Base-by-base conservation (phyloP, 2,113 vertebrate genomes). In the Motacilla alba region DNA sequence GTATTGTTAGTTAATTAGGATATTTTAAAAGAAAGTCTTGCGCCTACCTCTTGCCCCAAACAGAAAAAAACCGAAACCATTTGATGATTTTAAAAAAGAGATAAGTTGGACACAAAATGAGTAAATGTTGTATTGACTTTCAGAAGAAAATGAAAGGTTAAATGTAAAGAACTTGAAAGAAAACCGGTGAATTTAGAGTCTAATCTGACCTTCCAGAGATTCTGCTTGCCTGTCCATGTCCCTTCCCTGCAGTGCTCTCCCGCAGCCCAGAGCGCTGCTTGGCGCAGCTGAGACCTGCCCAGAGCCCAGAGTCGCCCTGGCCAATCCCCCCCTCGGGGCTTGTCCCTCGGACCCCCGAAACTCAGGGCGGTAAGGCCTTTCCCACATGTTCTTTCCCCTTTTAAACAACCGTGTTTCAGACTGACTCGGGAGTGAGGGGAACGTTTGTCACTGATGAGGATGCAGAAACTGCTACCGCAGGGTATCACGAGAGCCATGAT, bases 401-500 rank as follows among this genome's bases (percentile, higher is more conserved):
- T 17, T 7, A 43, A 88, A 66, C 27, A 53, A 5, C 10, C 0
- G 0, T 27, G 22, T 50, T 74, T 63, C 50, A 50, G 27, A 18
- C 17, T 23, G 35, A n/a, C 24, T 18, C 9, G 6, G 6, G 24
- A 31, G 30, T 1, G n/a, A 64, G 67, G 53, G 53, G 37, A 75
- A 23, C 0, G 0, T 44, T 70, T 53, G 41, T 30, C 14, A 2
- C 5, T 23, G 46, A 19, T 26, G 55, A 83, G 18, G 46, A 5
- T 59, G 67, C 79, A 69, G 46, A n/a, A 67, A 13, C 67, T 9
- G 52, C 31, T 37, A 9, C 31, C n/a, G 19, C 62, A 60, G 44
- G 2, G 0, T 10, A 49, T 18, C 68, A 11, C 0, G 1, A 59
- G 27, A 82, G 56, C 11, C 35, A 3, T 2, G 35, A 41, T 13